Evolutionary conservation across 2,113 vertebrate species (phyloP), one percentile per base, ranked within the genome.

Genomic region (Oxyura jamaicensis): DNA sequence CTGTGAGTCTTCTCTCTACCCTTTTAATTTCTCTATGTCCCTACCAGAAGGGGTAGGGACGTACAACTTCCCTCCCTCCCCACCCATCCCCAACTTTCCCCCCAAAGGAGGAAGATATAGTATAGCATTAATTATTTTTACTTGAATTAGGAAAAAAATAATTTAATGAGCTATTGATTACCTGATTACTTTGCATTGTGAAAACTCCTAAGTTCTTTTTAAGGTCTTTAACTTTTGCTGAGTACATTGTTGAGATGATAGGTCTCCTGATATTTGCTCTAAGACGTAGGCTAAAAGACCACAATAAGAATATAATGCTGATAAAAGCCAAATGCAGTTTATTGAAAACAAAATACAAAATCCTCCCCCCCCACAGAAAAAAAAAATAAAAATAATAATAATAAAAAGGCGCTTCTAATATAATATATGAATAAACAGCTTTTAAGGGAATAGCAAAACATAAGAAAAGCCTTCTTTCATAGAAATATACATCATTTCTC

Each of bases 81-180:
- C 46, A 48, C 46, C 19, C 46, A 48, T 48, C 46, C 46, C 20
- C 46, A 4, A 10, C 46, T 21, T 20, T 48, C 46, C 20, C 46
- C 20, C 46, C 5, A 10, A 59, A 73, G 29, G 60, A 91, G 31
- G n/a, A 83, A 76, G 48, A 44, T 69, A 73, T 2, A 86, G 6
- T 13, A 68, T 50, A 73, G 10, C 12, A 73, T 86, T 89, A 86
- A 86, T 91, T 95, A 95, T 78, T 85, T 93, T 91, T 86, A 68
- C 23, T 73, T 73, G 36, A 91, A 77, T 86, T 80, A 91, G 13
- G 20, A 59, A 89, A 81, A 81, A 81, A n/a, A 8, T 93, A 80
- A 89, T 91, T 89, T 91, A 77, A 83, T 56, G 29, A 91, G 23
- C 14, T 73, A 87, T 69, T 87, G 87, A 96, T 93, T 83, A 79